A percentile compares a stretch with the other conserved stretches of the same genome.
Conservation (phyloP, 2,797 vertebrate species). For the Enteromius paludinosus region DNA sequence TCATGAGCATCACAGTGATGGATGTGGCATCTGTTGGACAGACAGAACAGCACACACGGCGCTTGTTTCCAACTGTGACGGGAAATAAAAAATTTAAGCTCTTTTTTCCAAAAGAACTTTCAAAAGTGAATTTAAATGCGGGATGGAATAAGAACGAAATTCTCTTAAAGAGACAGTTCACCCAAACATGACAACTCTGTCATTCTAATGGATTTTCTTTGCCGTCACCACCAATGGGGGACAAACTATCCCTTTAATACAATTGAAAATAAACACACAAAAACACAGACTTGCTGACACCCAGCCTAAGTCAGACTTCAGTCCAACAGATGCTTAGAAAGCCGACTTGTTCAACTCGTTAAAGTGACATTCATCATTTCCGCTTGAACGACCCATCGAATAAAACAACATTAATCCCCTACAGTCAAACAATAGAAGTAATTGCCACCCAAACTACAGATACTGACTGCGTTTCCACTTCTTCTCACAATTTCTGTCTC, state of each 20-base stretch:
- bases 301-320: background rate
- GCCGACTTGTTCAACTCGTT: conserved; percentile 8
- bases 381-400: background rate
- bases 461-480: background rate
- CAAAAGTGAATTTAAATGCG: background rate
- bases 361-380: conserved; percentile 9
- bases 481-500: background rate
- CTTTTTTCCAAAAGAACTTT: background rate
- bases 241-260: background rate
- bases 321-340: background rate
- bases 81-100: conserved; percentile 13
- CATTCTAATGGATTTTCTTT: background rate
- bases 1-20: conserved; percentile 37
- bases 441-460: background rate
- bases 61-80: conserved; percentile 4
- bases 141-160: background rate
- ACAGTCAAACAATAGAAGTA: background rate
- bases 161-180: conserved; percentile 11
- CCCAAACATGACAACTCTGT: background rate
- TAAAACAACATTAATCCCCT: background rate
- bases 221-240: too few relatives aligned
- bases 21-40: conserved; percentile 43
- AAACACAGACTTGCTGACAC: background rate
- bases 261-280: background rate
- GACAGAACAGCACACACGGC: conserved; percentile 21